A percentile compares a stretch with the other conserved stretches of the same genome.
phyloP scores from a whole-genome alignment of 2,797 vertebrate species.

The Miichthys miiuy region DNA sequence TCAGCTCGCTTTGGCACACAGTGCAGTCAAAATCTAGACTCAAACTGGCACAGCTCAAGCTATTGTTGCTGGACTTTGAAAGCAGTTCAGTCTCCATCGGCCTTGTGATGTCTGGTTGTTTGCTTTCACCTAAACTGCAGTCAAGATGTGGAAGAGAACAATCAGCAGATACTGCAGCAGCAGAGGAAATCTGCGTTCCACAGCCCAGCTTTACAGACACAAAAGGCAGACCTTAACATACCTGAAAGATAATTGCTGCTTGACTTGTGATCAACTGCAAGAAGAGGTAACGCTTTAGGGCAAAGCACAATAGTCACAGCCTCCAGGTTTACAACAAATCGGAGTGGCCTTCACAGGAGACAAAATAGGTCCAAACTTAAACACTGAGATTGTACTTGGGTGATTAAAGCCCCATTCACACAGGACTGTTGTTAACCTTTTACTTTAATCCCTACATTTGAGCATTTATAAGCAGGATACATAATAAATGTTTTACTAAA shows the following conservation, averaged over 20 bases:
- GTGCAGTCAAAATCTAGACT: slow-evolving; percentile 11
- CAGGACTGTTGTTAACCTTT: not conserved
- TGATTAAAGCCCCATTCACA: slow-evolving; percentile 9
- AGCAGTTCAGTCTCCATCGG: slow-evolving; percentile 63
- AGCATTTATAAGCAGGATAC: not conserved
- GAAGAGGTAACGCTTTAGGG: slow-evolving; percentile 84
- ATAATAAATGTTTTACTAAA: not conserved
- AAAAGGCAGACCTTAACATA: slow-evolving; percentile 77
- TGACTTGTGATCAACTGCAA: slow-evolving; percentile 84
- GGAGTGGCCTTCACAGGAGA: slow-evolving; percentile 51
- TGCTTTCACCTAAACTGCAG: slow-evolving; percentile 58
- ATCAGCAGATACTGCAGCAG: slow-evolving; percentile 64
- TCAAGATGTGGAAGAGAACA: slow-evolving; percentile 61
- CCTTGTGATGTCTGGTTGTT: slow-evolving; percentile 37
- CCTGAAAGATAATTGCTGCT: slow-evolving; percentile 83
- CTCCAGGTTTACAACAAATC: slow-evolving; percentile 58
- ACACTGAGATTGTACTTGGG: not conserved
- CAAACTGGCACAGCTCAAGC: slow-evolving; percentile 64
- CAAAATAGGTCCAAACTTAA: slow-evolving; percentile 42
- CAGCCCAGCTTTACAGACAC: slow-evolving; percentile 71
- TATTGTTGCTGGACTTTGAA: slow-evolving; percentile 56
- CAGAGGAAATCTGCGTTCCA: slow-evolving; percentile 45
- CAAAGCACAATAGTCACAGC: slow-evolving; percentile 65
- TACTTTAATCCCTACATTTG: not conserved
- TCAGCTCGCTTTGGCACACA: not conserved